A percentile compares a stretch with the other conserved stretches of the same genome.
These are phyloP conservation scores for Armadillidium nasatum DNA, from an alignment of 1,140 invertebrate species.

Conservation along the genomic window DNA sequence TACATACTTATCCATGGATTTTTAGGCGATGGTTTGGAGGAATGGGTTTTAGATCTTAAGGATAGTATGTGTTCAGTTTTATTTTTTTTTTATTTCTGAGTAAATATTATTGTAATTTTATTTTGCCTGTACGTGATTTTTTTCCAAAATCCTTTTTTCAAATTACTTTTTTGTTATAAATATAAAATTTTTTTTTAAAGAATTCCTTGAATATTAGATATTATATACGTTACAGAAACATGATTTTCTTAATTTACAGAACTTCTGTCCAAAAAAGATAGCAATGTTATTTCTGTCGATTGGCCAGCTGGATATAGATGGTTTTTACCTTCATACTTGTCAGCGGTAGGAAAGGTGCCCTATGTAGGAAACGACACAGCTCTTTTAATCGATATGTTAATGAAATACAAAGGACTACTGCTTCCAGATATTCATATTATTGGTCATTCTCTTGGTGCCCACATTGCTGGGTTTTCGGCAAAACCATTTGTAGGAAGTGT, in stretches of 20 bases:
- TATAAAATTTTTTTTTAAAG: no score
- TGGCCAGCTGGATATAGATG: conserved; percentile 23
- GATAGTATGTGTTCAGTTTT: no score
- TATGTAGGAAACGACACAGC: conserved; percentile 21
- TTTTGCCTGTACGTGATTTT: no score
- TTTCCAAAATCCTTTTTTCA: no score
- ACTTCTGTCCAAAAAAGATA: background rate
- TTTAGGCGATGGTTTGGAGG: no score
- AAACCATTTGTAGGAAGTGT: conserved; percentile 1
- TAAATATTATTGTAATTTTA: no score
- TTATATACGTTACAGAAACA: no score
- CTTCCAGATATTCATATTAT: conserved; percentile 21
- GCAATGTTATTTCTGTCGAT: conserved; percentile 24
- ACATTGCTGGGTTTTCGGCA: conserved; percentile 21
- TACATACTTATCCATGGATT: no score
- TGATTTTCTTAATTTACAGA: conserved; percentile 5
- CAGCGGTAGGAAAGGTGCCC: conserved; percentile 16
- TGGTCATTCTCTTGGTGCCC: conserved; percentile 26
- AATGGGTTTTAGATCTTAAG: no score
- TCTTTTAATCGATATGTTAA: background rate
- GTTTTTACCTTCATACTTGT: conserved; percentile 22
- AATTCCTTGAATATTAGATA: no score
- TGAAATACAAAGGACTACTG: conserved; percentile 7
- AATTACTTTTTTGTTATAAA: no score
- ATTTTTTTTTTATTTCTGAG: no score